Evolutionary conservation across 2,888 invertebrate genomes (phyloP).

Genomic region (Watsonalla cultraria): DNA sequence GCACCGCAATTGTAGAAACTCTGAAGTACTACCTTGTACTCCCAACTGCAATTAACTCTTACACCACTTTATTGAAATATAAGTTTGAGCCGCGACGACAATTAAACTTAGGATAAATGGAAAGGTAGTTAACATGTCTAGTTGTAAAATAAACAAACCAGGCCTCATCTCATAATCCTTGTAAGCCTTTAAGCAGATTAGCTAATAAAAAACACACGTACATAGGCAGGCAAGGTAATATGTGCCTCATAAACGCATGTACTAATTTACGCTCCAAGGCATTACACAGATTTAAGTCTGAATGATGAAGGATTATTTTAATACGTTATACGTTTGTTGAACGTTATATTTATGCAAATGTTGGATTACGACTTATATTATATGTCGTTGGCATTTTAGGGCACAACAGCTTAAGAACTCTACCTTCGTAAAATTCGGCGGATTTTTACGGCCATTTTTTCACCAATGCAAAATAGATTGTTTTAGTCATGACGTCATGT

Average conservation of each 20-base stretch:
- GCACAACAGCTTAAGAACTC: too few relatives aligned
- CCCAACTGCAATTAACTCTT: too few relatives aligned
- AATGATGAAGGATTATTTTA: conserved; percentile 30
- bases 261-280: conserved; percentile 2
- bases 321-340: conserved; percentile 20
- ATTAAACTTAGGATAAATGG: too few relatives aligned
- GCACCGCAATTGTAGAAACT: too few relatives aligned
- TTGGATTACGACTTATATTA: conserved; percentile 9
- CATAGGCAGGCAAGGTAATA: conserved; percentile 8
- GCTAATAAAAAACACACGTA: conserved; percentile 3
- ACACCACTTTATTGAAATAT: too few relatives aligned
- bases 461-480: too few relatives aligned
- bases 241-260: conserved; percentile 5
- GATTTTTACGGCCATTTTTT: background rate
- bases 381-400: background rate
- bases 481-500: too few relatives aligned
- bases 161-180: background rate
- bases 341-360: conserved; percentile 25
- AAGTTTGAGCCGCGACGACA: too few relatives aligned
- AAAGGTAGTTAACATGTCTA: background rate
- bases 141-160: background rate
- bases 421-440: too few relatives aligned
- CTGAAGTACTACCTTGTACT: too few relatives aligned
- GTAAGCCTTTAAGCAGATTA: conserved; percentile 1
- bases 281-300: conserved; percentile 14